A percentile compares a stretch with the other conserved stretches of the same genome.
These are phyloP conservation scores for Drosophila gunungcola DNA, from an alignment of 1,140 invertebrate species.

Conservation along the genomic window DNA sequence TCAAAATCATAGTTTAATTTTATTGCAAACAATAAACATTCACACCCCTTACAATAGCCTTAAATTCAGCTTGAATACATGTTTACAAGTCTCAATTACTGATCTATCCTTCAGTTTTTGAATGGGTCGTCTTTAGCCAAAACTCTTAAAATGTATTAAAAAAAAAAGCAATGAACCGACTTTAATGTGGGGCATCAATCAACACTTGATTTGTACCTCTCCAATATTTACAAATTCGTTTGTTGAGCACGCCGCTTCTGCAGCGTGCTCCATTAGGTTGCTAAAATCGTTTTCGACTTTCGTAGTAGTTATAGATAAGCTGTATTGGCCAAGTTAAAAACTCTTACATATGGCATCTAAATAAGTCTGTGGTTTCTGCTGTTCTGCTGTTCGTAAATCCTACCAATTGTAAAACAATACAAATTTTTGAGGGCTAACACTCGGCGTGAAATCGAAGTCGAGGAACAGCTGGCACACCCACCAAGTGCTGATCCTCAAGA, in stretches of 20 bases:
- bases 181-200: background rate
- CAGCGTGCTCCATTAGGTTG: conserved; percentile 6
- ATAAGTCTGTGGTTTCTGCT: conserved; percentile 17
- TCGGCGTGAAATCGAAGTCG: conserved; percentile 52
- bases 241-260: conserved; percentile 19
- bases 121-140: conserved; percentile 1
- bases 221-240: conserved; percentile 43
- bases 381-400: conserved; percentile 1
- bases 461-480: conserved; percentile 53
- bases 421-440: conserved; percentile 10
- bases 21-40: conserved; percentile 76
- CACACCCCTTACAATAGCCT: conserved; percentile 47
- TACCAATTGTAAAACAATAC: conserved; percentile 34
- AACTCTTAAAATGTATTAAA: conserved; percentile 35
- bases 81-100: conserved; percentile 26
- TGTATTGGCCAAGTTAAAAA: background rate
- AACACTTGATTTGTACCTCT: no score
- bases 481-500: conserved; percentile 46
- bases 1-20: conserved; percentile 53
- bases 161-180: conserved; percentile 19
- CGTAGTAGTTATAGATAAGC: conserved; percentile 13
- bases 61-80: conserved; percentile 57
- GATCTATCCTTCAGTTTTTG: conserved; percentile 20
- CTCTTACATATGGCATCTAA: conserved; percentile 13
- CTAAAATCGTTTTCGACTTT: conserved; percentile 18